These are phyloP conservation scores for Brassicogethes aeneus DNA, from an alignment of 2,888 invertebrate species.

Conservation along the genomic window DNA sequence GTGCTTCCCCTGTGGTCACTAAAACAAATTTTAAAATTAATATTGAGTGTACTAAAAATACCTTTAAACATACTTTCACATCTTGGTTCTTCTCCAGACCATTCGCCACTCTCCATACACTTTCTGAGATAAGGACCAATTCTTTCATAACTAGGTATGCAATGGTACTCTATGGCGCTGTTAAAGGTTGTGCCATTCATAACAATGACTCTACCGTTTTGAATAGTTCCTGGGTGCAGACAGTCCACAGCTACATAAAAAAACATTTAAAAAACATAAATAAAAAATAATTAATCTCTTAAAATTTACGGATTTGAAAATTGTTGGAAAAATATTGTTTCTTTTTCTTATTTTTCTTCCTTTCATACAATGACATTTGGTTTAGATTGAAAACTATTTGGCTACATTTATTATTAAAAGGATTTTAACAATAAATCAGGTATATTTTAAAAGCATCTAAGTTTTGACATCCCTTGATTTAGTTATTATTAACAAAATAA, in stretches of 20 bases:
- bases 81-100: conserved; percentile 81
- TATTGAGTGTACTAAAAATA: background rate
- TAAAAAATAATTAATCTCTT: too few relatives aligned
- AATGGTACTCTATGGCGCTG: conserved; percentile 83
- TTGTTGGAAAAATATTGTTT: too few relatives aligned
- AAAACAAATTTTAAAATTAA: conserved; percentile 17
- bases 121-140: conserved; percentile 75
- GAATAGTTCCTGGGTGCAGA: conserved; percentile 66
- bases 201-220: conserved; percentile 79
- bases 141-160: conserved; percentile 73
- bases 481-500: too few relatives aligned
- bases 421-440: too few relatives aligned
- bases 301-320: too few relatives aligned
- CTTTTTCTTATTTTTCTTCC: too few relatives aligned
- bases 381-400: too few relatives aligned
- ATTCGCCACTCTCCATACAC: conserved; percentile 73
- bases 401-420: too few relatives aligned
- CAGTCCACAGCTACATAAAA: conserved; percentile 68
- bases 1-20: conserved; percentile 58
- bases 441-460: too few relatives aligned
- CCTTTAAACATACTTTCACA: conserved; percentile 54
- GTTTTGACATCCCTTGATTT: too few relatives aligned
- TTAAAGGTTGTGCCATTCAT: conserved; percentile 81
- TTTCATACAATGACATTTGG: too few relatives aligned
- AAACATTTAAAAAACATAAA: background rate